Evolutionary conservation across 2,113 vertebrate genomes (phyloP).

Genomic region (Geococcyx californianus): DNA sequence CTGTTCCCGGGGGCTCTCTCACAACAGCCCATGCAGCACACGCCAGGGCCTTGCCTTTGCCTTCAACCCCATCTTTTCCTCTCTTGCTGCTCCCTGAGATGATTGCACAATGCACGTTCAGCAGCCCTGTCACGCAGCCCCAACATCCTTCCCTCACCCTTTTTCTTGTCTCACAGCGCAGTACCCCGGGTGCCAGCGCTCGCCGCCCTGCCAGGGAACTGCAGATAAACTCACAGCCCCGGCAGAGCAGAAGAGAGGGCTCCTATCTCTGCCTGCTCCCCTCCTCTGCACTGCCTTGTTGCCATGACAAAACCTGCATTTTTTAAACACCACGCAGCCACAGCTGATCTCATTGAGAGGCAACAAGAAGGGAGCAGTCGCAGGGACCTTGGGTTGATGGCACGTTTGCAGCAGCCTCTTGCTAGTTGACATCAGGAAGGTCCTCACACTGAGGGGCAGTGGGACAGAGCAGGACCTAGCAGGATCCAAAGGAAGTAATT

Average conservation of each 20-base stretch:
- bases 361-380: slow-evolving; percentile 29
- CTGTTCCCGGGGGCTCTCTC: neutral
- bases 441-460: neutral
- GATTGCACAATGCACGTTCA: neutral
- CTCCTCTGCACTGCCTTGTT: slow-evolving; percentile 49
- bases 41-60: neutral
- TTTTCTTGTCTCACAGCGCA: neutral
- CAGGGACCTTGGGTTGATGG: neutral
- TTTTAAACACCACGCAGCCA: slow-evolving; percentile 14
- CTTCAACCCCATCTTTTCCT: neutral
- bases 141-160: neutral
- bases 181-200: neutral
- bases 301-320: slow-evolving; percentile 52
- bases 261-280: slow-evolving; percentile 35
- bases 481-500: neutral
- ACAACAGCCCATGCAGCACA: neutral
- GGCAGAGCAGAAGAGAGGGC: slow-evolving; percentile 1
- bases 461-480: neutral
- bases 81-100: neutral
- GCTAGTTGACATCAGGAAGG: neutral
- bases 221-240: slow-evolving; percentile 31
- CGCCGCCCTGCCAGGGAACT: slow-evolving; percentile 4
- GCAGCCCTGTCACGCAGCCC: neutral
- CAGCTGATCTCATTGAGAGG: neutral
- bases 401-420: neutral